A percentile compares a stretch with the other conserved stretches of the same genome.
phyloP scores from a whole-genome alignment of 2,888 invertebrate genomes.

The Smittia sp. region DNA sequence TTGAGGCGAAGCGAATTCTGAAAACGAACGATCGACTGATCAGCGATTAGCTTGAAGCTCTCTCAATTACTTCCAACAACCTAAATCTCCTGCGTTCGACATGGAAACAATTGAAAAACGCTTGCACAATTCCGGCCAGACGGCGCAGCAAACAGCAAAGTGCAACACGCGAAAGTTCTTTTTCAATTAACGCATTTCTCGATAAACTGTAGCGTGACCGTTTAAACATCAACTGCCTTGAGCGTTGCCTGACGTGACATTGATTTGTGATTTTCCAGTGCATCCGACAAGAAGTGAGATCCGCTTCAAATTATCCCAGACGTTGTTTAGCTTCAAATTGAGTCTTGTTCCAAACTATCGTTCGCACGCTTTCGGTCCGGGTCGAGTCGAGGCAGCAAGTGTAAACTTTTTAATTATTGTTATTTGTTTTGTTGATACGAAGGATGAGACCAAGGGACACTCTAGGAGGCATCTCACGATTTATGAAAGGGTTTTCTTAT shows the following conservation, averaged over 20 bases:
- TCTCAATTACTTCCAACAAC: no score
- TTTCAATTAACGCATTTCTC: slow-evolving; percentile 6
- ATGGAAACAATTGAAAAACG: neutral
- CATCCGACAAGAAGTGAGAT: no score
- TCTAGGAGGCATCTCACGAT: neutral
- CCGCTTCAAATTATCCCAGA: no score
- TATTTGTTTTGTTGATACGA: neutral
- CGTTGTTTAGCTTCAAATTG: no score
- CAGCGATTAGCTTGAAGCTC: no score
- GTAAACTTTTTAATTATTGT: neutral
- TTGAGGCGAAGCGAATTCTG: no score
- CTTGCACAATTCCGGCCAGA: neutral
- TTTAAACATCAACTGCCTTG: slow-evolving; percentile 5
- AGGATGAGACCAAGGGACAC: neutral
- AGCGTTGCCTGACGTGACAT: slow-evolving; percentile 22
- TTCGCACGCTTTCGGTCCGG: no score
- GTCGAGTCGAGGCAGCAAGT: neutral
- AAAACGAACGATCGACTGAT: no score
- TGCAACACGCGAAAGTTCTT: neutral
- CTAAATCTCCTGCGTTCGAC: no score
- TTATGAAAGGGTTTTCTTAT: slow-evolving; percentile 8
- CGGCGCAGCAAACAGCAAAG: neutral
- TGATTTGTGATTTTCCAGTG: slow-evolving; percentile 1
- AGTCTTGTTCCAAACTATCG: no score
- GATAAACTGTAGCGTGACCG: neutral